phyloP scores from a whole-genome alignment of 2,888 invertebrate genomes.

The Coremacera marginata region DNA sequence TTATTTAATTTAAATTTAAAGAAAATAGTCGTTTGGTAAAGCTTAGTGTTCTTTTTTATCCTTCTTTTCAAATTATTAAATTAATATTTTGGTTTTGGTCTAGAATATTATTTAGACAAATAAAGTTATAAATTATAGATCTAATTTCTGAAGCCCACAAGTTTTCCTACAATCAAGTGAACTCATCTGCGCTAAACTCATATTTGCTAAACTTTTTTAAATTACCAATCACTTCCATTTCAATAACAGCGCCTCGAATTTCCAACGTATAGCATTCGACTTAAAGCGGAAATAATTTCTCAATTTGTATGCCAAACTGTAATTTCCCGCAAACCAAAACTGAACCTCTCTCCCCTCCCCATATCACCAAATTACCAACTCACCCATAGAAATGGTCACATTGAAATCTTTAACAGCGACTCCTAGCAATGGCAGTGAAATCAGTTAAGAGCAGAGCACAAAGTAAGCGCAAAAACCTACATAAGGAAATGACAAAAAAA shows the following conservation, averaged over 20 bases:
- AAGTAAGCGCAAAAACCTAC: not conserved
- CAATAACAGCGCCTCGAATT: not conserved
- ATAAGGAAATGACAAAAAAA: not conserved
- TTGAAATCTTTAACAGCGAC: not conserved
- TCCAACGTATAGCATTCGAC: not conserved
- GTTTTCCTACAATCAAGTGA: no score
- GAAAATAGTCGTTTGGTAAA: no score
- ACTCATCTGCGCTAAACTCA: no score
- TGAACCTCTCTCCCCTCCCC: not conserved
- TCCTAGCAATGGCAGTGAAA: conserved; percentile 2
- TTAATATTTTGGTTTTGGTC: no score
- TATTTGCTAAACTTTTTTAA: no score
- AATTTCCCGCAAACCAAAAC: conserved; percentile 23
- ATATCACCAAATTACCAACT: not conserved
- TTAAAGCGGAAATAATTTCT: conserved; percentile 34
- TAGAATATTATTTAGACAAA: no score
- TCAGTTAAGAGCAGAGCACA: not conserved
- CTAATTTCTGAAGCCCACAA: no score
- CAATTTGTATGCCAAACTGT: conserved; percentile 36
- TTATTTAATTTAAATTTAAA: no score
- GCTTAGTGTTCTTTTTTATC: no score
- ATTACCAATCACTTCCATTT: conserved; percentile 4
- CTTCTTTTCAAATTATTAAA: no score
- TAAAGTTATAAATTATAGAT: no score
- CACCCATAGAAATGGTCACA: not conserved